These are phyloP conservation scores for Sebastes nivosus DNA, from an alignment of 2,797 vertebrate species.

Conservation along the genomic window DNA sequence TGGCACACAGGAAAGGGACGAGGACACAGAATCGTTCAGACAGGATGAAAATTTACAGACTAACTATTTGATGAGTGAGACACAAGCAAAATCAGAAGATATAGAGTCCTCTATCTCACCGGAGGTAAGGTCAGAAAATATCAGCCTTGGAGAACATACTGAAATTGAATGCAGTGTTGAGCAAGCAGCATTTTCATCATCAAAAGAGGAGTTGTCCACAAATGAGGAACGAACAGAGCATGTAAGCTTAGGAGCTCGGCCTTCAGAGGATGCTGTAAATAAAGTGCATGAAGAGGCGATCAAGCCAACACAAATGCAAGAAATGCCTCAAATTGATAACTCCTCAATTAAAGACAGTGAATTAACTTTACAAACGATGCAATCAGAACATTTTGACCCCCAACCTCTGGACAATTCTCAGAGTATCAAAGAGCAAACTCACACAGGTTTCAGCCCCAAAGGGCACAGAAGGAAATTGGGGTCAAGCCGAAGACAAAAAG, in stretches of 20 bases:
- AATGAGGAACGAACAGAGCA: constrained; percentile 19
- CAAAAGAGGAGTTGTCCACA: constrained; percentile 10
- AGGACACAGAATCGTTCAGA: background rate
- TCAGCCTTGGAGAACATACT: background rate
- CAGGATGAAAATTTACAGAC: constrained; percentile 4
- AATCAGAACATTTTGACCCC: constrained; percentile 18
- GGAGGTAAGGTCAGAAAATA: constrained; percentile 20
- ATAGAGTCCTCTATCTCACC: background rate
- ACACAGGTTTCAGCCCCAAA: background rate
- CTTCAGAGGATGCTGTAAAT: background rate
- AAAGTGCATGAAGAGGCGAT: background rate
- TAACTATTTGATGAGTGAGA: background rate
- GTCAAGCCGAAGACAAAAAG: constrained; percentile 67
- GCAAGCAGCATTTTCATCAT: background rate
- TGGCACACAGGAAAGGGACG: background rate
- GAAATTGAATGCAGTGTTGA: background rate
- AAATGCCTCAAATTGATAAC: background rate
- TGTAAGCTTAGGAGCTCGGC: background rate
- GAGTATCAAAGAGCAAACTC: constrained; percentile 1
- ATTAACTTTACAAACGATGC: background rate
- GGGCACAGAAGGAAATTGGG: constrained; percentile 61
- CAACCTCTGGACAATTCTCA: constrained; percentile 2
- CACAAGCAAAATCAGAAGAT: background rate
- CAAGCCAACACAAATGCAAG: background rate
- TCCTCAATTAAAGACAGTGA: background rate